Conservation (phyloP, 2,113 vertebrate species). For the Mixornis gularis region DNA sequence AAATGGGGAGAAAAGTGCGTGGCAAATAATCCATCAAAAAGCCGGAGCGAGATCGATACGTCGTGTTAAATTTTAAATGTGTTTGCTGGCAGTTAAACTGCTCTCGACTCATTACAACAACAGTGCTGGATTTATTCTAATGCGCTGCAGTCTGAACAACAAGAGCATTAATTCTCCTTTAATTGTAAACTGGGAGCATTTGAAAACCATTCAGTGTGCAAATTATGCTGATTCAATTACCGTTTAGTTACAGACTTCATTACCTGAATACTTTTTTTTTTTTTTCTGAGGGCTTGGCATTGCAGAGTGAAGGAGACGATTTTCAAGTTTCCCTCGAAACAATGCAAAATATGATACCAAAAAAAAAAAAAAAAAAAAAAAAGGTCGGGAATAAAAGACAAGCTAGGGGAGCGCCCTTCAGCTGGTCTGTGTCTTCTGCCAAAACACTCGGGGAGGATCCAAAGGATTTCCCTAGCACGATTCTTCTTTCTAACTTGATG, state of each 20-base stretch:
- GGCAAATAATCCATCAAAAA: conserved; percentile 64
- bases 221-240: conserved; percentile 87
- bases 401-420: not conserved
- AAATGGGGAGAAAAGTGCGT: conserved; percentile 17
- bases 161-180: conserved; percentile 80
- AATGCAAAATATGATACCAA: conserved; percentile 5
- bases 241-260: conserved; percentile 85
- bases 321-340: conserved; percentile 66
- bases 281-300: conserved; percentile 16
- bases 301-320: conserved; percentile 53
- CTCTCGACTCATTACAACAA: conserved; percentile 75
- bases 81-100: conserved; percentile 76
- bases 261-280: conserved; percentile 71
- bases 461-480: not conserved
- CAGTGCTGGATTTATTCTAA: conserved; percentile 78
- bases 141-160: conserved; percentile 72
- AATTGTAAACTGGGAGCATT: conserved; percentile 84
- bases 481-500: not conserved
- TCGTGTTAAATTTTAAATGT: conserved; percentile 73
- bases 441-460: not conserved
- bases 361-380: not conserved
- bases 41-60: conserved; percentile 70
- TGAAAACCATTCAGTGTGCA: conserved; percentile 82
- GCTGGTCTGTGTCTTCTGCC: not conserved
- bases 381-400: not conserved